Evolutionary conservation across 2,888 invertebrate genomes (phyloP).

Genomic region (Parochlus steinenii): DNA sequence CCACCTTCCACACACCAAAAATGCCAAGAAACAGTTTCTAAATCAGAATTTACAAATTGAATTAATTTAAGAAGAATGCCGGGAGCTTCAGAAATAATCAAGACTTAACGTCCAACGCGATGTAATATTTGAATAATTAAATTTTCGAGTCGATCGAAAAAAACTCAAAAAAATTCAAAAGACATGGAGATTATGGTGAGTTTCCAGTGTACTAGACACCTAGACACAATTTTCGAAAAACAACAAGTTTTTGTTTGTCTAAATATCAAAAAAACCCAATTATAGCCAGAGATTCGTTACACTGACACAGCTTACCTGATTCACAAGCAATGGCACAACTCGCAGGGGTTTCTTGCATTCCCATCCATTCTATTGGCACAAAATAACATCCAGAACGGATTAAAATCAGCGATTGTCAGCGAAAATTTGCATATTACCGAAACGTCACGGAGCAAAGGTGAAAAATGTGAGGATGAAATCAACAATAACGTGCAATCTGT

Average conservation of each 20-base stretch:
- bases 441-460: background rate
- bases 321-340: conserved; percentile 18
- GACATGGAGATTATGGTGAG: conserved; percentile 12
- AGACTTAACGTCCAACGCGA: background rate
- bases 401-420: background rate
- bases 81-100: background rate
- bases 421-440: conserved; percentile 6
- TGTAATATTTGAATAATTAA: background rate
- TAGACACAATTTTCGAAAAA: background rate
- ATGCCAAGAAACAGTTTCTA: too few relatives aligned
- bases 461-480: conserved; percentile 7
- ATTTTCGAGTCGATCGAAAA: background rate
- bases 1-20: too few relatives aligned
- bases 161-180: background rate
- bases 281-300: conserved; percentile 19
- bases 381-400: background rate
- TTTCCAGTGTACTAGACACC: too few relatives aligned
- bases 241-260: background rate
- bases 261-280: conserved; percentile 5
- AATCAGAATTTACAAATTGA: too few relatives aligned
- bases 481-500: too few relatives aligned
- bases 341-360: conserved; percentile 18
- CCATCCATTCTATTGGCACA: conserved; percentile 14
- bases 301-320: conserved; percentile 18
- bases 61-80: too few relatives aligned